A percentile compares a stretch with the other conserved stretches of the same genome.
phyloP scores from a whole-genome alignment of 2,797 vertebrate genomes.

The Alcedo quadribrachys region DNA sequence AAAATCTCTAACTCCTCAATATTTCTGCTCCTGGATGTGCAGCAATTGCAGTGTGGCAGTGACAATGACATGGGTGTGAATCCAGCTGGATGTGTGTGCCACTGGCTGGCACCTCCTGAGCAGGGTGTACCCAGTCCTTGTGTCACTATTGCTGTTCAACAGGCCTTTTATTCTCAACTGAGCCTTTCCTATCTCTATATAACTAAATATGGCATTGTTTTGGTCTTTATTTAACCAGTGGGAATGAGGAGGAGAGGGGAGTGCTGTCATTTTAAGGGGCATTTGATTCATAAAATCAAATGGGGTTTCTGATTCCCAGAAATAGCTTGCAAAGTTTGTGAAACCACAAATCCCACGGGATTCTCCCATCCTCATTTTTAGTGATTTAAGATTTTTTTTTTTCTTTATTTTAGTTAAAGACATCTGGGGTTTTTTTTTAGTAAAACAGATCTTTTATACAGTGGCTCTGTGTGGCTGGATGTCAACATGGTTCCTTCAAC shows the following conservation, averaged over 20 bases:
- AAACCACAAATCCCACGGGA: constrained; percentile 25
- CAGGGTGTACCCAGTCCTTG: neutral
- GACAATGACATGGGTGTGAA: rapidly evolving
- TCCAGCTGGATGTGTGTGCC: neutral
- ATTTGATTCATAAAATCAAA: constrained; percentile 30
- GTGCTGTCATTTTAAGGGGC: constrained; percentile 1
- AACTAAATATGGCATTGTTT: constrained; percentile 20
- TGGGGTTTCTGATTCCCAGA: constrained; percentile 39
- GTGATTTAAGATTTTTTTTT: neutral
- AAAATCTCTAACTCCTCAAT: neutral
- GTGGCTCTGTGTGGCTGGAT: constrained; percentile 16
- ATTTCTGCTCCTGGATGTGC: neutral
- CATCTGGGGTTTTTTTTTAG: constrained; percentile 19
- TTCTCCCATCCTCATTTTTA: constrained; percentile 29
- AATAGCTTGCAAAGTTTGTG: neutral
- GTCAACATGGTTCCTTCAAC: neutral
- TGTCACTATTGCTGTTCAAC: neutral
- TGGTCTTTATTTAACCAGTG: constrained; percentile 35
- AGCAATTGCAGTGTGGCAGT: neutral
- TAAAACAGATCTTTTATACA: constrained; percentile 4
- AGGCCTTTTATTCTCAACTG: neutral
- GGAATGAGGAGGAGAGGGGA: neutral
- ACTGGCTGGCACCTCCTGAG: neutral
- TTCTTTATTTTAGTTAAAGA: neutral
- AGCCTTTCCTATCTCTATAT: neutral